These are phyloP conservation scores for Bos javanicus DNA, from an alignment of 2,113 vertebrate genomes.

Conservation along the genomic window DNA sequence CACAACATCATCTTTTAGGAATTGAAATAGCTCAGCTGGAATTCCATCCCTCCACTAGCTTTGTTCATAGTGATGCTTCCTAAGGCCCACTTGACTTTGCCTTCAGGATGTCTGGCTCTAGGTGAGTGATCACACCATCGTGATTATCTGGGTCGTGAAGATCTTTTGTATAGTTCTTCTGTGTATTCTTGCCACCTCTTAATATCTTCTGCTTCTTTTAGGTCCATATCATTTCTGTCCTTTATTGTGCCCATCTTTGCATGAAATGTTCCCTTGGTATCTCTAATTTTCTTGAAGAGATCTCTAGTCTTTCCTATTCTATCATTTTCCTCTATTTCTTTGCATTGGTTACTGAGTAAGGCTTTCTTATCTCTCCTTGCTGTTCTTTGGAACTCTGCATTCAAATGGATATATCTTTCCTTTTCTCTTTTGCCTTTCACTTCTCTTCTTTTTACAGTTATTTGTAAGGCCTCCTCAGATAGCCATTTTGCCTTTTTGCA, in stretches of 20 bases:
- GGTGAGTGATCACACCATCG: background rate
- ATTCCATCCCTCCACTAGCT: background rate
- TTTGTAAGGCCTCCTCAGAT: background rate
- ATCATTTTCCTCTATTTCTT: background rate
- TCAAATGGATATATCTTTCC: background rate
- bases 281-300: background rate
- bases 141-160: background rate
- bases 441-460: background rate
- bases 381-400: background rate
- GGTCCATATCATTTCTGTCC: background rate
- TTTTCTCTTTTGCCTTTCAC: background rate
- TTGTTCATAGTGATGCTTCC: background rate
- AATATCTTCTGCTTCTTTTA: background rate
- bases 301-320: background rate
- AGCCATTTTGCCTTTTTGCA: background rate
- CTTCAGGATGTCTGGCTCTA: background rate
- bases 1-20: background rate
- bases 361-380: background rate
- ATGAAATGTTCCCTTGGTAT: background rate
- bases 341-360: background rate
- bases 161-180: background rate
- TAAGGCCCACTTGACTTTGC: background rate
- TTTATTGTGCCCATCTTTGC: background rate
- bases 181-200: background rate
- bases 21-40: background rate